Evolutionary conservation across 2,888 invertebrate species (phyloP), one percentile per base, ranked within the genome.

Genomic region (Drosophila monieri): DNA sequence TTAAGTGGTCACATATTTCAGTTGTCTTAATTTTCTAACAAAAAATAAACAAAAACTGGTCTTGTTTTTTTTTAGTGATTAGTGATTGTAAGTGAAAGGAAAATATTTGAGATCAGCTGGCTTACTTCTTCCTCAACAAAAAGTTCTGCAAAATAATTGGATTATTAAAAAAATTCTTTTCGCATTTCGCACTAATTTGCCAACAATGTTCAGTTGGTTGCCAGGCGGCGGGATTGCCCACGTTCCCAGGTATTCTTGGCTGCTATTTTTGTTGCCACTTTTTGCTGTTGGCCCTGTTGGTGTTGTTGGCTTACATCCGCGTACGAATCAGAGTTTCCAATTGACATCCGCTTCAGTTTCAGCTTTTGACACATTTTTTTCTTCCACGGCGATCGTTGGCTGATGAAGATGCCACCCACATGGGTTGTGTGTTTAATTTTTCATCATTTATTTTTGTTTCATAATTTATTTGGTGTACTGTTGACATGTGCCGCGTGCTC

Each of bases 291-390:
- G 27, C 27, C 27, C 27, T 27, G 27, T 27, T 27, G 9, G 3
- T 27, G 27, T 27, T 27, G 27, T 27, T 27, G 27, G 49, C 53
- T 71, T 60, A 80, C 69, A 80, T 80, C 80, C 86, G 86, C 73
- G 74, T 80, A 71, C 60, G 18, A 55, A 74, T 72, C 58, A 55
- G 23, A 64, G 76, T 51, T 46, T 49, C 57, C 80, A 79, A 83
- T 83, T 80, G 86, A 67, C 80, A 85, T 80, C 84, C 80, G 80
- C 86, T 80, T 80, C 86, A 85, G 73, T 85, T 80, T 80, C 80
- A 80, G 49, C 53, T 80, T 80, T 85, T 80, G 80, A 80, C 85
- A 80, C 85, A 85, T 80, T 85, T 85, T 69, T 49, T 43, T 30
- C n/a, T 39, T 32, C 37, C 47, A 18, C 47, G 44, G 32, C 55